Evolutionary conservation across 2,113 vertebrate species (phyloP), one percentile per base, ranked within the genome.

Genomic region (Zootoca vivipara): DNA sequence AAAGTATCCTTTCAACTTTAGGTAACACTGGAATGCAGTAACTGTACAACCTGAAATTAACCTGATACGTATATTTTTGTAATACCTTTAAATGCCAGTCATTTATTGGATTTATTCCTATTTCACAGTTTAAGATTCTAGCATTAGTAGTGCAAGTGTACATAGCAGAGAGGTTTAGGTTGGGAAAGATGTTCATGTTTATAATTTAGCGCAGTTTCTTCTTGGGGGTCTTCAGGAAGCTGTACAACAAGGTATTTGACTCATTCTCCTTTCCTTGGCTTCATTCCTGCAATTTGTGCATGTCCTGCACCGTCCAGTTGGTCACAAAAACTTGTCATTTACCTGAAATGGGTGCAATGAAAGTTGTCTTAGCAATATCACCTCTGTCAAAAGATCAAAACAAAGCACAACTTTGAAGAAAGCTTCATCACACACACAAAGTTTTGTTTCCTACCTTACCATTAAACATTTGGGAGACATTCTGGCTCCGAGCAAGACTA

Each of bases 381-480:
- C 4, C 42, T 65, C 70, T 30, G 0, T 4, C 83, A 18, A 78
- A 87, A 89, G 78, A 89, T 69, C 28, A 78, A 83, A 89, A 89
- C 20, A 82, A 64, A 84, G 10, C 16, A 86, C 38, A 89, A 9
- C 15, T 67, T 86, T 58, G 26, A 42, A 58, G 28, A 82, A 33
- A 82, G 33, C 15, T 24, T 52, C 56, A n/a, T 20, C 79, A 64
- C 1, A 72, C 67, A 20, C 62, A 67, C 0, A 2, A n/a, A n/a
- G 20, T 89, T 84, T 89, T 64, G 28, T 87, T 56, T 83, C 75
- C 78, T 77, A n/a, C 24, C 35, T 40, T 0, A 46, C 33, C 80
- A 62, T 80, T 33, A 89, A 90, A 90, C 85, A 86, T 78, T 87
- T 92, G 46, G 85, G 13, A 90, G 81, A 52, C 64, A 85, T 82